Evolutionary conservation across 1,140 invertebrate species (phyloP).

Genomic region (Drosophila ironensis): DNA sequence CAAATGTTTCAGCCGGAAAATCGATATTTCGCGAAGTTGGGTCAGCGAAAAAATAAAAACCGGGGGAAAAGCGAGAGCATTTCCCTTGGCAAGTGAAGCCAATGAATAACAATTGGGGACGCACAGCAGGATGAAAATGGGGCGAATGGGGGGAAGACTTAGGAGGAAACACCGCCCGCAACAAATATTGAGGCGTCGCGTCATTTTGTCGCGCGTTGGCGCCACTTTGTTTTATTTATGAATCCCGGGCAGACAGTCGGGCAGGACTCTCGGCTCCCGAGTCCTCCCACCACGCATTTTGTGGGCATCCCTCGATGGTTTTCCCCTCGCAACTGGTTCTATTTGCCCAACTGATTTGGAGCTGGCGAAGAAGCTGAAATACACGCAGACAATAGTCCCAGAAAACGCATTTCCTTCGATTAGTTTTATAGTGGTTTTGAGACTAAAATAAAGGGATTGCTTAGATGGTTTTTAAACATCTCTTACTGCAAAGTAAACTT

Average conservation of each 20-base stretch:
- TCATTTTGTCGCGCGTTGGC: slow-evolving; percentile 65
- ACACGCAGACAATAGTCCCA: too few relatives aligned
- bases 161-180: slow-evolving; percentile 15
- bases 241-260: slow-evolving; percentile 49
- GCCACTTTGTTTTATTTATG: slow-evolving; percentile 77
- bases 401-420: neutral
- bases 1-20: slow-evolving; percentile 62
- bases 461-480: too few relatives aligned
- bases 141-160: neutral
- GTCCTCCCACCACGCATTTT: neutral
- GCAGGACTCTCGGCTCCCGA: slow-evolving; percentile 12
- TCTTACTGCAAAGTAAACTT: too few relatives aligned
- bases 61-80: neutral
- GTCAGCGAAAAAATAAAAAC: slow-evolving; percentile 21
- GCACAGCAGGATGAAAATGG: neutral
- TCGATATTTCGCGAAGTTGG: slow-evolving; percentile 67
- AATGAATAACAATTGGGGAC: slow-evolving; percentile 71
- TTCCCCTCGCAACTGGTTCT: slow-evolving; percentile 18
- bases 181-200: slow-evolving; percentile 40
- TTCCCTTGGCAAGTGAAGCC: slow-evolving; percentile 47
- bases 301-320: neutral
- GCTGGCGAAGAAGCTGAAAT: slow-evolving; percentile 7
- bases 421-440: too few relatives aligned
- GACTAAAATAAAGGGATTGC: too few relatives aligned
- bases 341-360: slow-evolving; percentile 70